These are phyloP conservation scores for Colostygia pectinataria DNA, from an alignment of 2,888 invertebrate genomes.

Conservation along the genomic window DNA sequence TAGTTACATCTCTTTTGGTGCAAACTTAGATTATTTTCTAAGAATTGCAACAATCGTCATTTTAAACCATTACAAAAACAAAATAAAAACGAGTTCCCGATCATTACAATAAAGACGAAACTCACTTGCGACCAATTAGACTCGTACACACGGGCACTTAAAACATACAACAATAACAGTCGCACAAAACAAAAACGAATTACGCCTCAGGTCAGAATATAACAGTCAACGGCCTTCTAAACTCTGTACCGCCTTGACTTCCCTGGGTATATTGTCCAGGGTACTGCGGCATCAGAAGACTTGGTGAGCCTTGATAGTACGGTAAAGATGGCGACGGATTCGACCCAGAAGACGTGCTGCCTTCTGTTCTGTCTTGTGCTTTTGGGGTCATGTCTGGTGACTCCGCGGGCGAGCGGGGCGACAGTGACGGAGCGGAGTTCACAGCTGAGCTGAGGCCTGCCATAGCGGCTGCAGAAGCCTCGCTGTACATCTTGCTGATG, in stretches of 20 bases:
- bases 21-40: constrained; percentile 13
- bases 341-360: constrained; percentile 84
- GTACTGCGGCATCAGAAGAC: constrained; percentile 87
- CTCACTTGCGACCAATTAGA: background rate
- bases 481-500: constrained; percentile 86
- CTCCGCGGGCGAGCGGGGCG: constrained; percentile 76
- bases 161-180: constrained; percentile 17
- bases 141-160: constrained; percentile 34
- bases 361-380: constrained; percentile 78
- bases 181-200: constrained; percentile 36
- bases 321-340: constrained; percentile 85
- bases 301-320: constrained; percentile 82
- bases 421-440: constrained; percentile 70
- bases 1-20: constrained; percentile 8
- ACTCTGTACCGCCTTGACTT: constrained; percentile 85
- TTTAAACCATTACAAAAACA: background rate
- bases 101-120: background rate
- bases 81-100: background rate
- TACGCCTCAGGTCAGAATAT: constrained; percentile 90
- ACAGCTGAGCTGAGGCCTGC: constrained; percentile 76
- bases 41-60: constrained; percentile 6
- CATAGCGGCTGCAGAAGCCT: constrained; percentile 84
- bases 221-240: constrained; percentile 88
- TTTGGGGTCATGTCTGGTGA: constrained; percentile 81
- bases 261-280: constrained; percentile 82